phyloP scores from a whole-genome alignment of 2,797 vertebrate genomes.

The Typhlichthys eigenmanni region DNA sequence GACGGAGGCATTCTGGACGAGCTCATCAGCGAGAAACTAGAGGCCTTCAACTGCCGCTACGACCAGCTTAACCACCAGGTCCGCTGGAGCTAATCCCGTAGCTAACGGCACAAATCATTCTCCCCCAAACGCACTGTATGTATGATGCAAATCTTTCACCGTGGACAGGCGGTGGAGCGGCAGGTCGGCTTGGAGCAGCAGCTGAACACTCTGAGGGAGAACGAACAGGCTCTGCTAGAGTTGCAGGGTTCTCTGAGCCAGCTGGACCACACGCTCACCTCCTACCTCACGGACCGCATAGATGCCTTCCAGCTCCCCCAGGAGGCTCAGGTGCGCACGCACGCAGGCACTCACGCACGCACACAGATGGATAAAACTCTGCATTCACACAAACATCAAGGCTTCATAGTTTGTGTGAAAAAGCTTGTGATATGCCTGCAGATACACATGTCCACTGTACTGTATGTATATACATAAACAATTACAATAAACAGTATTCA shows the following conservation, averaged over 20 bases:
- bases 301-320: slow-evolving; percentile 93
- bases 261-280: slow-evolving; percentile 91
- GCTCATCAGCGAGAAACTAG: slow-evolving; percentile 94
- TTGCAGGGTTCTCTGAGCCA: slow-evolving; percentile 88
- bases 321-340: slow-evolving; percentile 88
- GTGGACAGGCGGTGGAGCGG: slow-evolving; percentile 83
- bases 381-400: not conserved
- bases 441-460: no score
- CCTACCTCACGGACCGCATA: slow-evolving; percentile 91
- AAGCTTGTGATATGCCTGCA: no score
- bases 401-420: no score
- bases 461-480: no score
- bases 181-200: slow-evolving; percentile 91
- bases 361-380: not conserved
- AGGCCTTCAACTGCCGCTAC: slow-evolving; percentile 89
- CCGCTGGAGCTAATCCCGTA: no score
- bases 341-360: not conserved
- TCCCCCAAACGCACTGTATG: not conserved
- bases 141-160: not conserved
- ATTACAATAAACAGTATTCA: no score
- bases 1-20: slow-evolving; percentile 97
- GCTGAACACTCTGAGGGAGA: slow-evolving; percentile 84
- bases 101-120: not conserved
- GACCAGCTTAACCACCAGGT: slow-evolving; percentile 92
- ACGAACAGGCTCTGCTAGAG: slow-evolving; percentile 83